Evolutionary conservation across 1,140 invertebrate genomes (phyloP).

Genomic region (Aphelinus atriplicis): DNA sequence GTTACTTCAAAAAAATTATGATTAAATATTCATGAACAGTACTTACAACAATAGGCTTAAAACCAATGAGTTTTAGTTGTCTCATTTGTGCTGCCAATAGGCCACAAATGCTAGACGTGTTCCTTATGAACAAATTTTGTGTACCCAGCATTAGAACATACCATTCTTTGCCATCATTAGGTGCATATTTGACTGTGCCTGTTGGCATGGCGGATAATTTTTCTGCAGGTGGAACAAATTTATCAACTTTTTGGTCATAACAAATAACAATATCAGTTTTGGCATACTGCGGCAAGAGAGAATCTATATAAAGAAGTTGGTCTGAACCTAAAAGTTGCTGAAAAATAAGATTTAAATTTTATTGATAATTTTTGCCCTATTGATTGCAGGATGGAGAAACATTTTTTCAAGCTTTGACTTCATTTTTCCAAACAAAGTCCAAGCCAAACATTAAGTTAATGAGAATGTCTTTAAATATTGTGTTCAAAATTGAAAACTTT

Average conservation of each 20-base stretch:
- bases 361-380: too few relatives aligned
- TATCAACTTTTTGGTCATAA: constrained; percentile 14
- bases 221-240: constrained; percentile 17
- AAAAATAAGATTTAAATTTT: not conserved
- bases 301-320: not conserved
- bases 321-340: constrained; percentile 2
- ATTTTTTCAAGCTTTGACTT: too few relatives aligned
- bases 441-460: too few relatives aligned
- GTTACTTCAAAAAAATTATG: not conserved
- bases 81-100: constrained; percentile 64
- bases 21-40: constrained; percentile 3
- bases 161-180: constrained; percentile 60
- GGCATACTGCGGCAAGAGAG: not conserved
- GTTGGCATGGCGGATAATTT: constrained; percentile 52
- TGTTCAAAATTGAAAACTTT: too few relatives aligned
- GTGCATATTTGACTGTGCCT: constrained; percentile 60
- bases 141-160: constrained; percentile 62
- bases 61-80: constrained; percentile 69
- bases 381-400: too few relatives aligned
- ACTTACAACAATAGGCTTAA: constrained; percentile 69
- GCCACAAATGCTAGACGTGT: constrained; percentile 57
- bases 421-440: too few relatives aligned
- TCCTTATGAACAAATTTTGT: constrained; percentile 58
- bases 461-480: too few relatives aligned
- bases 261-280: not conserved